These are phyloP conservation scores for Malurus cyaneus DNA, from an alignment of 2,113 vertebrate species.

Conservation along the genomic window DNA sequence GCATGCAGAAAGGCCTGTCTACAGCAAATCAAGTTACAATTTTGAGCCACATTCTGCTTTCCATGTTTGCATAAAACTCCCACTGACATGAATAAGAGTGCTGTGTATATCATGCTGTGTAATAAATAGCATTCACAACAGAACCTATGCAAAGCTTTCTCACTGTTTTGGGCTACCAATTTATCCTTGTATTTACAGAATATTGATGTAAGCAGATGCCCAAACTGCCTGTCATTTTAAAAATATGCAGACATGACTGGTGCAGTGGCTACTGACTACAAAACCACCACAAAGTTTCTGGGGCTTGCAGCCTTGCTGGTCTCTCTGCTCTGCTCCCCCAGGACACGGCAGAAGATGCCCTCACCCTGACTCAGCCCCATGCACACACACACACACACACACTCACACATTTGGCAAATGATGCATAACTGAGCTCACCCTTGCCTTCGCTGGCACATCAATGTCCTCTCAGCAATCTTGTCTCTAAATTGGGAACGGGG, in stretches of 20 bases:
- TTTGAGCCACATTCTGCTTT: constrained; percentile 64
- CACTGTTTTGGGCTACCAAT: constrained; percentile 63
- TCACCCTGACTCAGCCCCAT: background rate
- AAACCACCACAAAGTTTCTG: background rate
- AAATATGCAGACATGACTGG: constrained; percentile 49
- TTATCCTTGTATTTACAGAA: constrained; percentile 68
- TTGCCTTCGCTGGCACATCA: background rate
- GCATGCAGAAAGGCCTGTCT: constrained; percentile 58
- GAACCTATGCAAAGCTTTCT: constrained; percentile 68
- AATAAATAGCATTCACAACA: constrained; percentile 71
- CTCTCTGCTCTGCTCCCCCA: background rate
- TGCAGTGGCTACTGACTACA: constrained; percentile 30
- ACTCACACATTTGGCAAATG: background rate
- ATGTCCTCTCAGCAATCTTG: background rate
- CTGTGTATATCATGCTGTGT: constrained; percentile 70
- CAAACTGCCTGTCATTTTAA: constrained; percentile 59
- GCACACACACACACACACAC: background rate
- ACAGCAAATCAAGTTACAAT: constrained; percentile 60
- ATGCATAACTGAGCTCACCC: background rate
- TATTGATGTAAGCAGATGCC: constrained; percentile 69
- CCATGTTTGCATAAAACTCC: constrained; percentile 69
- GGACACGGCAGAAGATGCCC: background rate
- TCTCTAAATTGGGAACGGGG: background rate
- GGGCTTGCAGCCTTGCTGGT: background rate
- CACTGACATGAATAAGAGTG: constrained; percentile 70